A percentile compares a stretch with the other conserved stretches of the same genome.
phyloP scores from a whole-genome alignment of 2,888 invertebrate genomes.

The Acleris literana region DNA sequence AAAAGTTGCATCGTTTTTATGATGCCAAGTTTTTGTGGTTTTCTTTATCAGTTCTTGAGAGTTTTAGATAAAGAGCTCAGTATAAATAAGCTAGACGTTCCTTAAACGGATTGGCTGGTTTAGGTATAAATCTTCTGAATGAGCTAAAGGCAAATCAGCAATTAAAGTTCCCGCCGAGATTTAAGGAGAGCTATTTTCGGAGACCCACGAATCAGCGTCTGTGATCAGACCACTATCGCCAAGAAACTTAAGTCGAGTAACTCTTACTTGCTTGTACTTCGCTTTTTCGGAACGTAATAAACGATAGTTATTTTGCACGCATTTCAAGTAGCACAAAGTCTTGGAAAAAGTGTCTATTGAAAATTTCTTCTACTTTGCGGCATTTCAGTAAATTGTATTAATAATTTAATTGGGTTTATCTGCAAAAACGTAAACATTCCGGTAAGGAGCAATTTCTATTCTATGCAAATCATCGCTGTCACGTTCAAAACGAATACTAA shows the following conservation, averaged over 20 bases:
- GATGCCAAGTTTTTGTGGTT: conserved; percentile 33
- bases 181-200: conserved; percentile 34
- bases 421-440: neutral
- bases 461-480: neutral
- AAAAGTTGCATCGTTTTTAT: conserved; percentile 27
- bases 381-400: neutral
- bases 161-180: conserved; percentile 34
- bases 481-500: neutral
- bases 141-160: conserved; percentile 35
- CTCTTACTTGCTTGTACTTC: conserved; percentile 3
- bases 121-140: conserved; percentile 31
- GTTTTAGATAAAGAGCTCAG: conserved; percentile 26
- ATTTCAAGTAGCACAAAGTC: too few species aligned
- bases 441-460: neutral
- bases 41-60: conserved; percentile 24
- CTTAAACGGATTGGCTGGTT: conserved; percentile 27
- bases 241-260: conserved; percentile 32
- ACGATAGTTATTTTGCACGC: too few species aligned
- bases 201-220: conserved; percentile 30
- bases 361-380: too few species aligned
- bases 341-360: too few species aligned
- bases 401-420: neutral
- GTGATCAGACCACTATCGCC: conserved; percentile 32
- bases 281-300: too few species aligned
- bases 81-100: conserved; percentile 27